Conservation (phyloP, 2,113 vertebrate genomes). For the Eolophus roseicapilla region DNA sequence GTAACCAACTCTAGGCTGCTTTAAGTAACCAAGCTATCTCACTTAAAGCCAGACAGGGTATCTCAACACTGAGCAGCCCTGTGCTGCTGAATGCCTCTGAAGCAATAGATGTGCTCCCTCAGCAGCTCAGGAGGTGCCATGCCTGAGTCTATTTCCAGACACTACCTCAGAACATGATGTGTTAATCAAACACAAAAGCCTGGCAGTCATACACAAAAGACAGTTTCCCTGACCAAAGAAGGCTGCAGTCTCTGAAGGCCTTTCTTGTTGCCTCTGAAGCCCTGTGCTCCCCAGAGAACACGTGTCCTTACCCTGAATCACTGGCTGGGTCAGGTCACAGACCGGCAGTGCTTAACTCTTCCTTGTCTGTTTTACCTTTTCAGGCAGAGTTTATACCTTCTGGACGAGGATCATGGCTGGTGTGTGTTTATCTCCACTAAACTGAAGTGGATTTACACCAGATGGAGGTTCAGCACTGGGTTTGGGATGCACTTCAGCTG, state of each 20-base stretch:
- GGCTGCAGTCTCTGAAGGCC: background rate
- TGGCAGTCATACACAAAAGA: background rate
- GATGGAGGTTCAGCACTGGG: background rate
- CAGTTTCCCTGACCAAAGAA: background rate
- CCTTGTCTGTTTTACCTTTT: background rate
- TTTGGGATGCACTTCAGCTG: background rate
- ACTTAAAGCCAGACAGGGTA: background rate
- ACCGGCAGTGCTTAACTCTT: background rate
- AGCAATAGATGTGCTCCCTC: background rate
- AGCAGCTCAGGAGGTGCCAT: background rate
- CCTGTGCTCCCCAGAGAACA: background rate
- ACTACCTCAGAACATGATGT: background rate
- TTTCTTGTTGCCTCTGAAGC: background rate
- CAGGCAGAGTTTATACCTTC: background rate
- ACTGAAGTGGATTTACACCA: background rate
- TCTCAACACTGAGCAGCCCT: background rate
- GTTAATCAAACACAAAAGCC: conserved; percentile 6
- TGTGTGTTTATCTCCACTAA: background rate
- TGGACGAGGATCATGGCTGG: accelerated
- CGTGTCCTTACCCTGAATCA: background rate
- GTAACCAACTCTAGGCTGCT: background rate
- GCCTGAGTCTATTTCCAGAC: background rate
- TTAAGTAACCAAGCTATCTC: background rate
- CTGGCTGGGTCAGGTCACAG: background rate
- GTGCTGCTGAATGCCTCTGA: background rate